Percentiles rank a stretch among this genome's conserved stretches.
Evolutionary conservation across 23 tunicate genomes (phyloP).

Genomic region (Trididemnum clinides): DNA sequence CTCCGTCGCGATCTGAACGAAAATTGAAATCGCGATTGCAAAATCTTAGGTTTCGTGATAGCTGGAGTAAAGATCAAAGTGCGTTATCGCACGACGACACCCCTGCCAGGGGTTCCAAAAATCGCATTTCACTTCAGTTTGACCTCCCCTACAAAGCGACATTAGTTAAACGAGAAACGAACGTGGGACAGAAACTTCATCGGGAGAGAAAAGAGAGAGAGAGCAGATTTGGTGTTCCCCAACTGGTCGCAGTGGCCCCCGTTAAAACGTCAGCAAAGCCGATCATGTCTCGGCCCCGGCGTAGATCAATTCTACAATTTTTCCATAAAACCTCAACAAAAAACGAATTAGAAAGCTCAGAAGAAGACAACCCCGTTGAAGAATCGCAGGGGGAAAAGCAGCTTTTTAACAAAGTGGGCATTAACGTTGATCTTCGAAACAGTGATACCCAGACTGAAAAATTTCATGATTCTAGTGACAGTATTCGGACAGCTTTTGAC

Average conservation of each 20-base stretch:
- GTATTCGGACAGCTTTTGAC: not conserved
- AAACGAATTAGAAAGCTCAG: not conserved
- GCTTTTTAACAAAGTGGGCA: not conserved
- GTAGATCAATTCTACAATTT: constrained; percentile 53
- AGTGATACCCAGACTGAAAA: not conserved
- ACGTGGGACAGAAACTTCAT: constrained; percentile 62
- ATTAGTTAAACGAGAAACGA: constrained; percentile 45
- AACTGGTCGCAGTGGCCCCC: constrained; percentile 8
- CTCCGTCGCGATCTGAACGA: not conserved
- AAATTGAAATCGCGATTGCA: not conserved
- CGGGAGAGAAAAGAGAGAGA: constrained; percentile 51
- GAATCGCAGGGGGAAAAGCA: not conserved
- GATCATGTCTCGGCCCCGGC: constrained; percentile 9
- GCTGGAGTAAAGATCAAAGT: not conserved
- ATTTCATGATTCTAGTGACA: too few relatives aligned
- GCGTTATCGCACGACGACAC: not conserved
- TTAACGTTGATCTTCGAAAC: not conserved
- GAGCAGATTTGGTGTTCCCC: constrained; percentile 23
- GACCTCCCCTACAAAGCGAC: constrained; percentile 38
- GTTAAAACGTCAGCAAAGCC: not conserved
- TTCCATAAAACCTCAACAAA: constrained; percentile 18
- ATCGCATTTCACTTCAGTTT: not conserved
- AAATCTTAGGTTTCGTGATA: not conserved
- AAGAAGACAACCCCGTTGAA: not conserved
- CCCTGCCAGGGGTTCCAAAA: not conserved